Evolutionary conservation across 2,113 vertebrate species (phyloP), one percentile per base, ranked within the genome.

Genomic region (Silurus meridionalis): DNA sequence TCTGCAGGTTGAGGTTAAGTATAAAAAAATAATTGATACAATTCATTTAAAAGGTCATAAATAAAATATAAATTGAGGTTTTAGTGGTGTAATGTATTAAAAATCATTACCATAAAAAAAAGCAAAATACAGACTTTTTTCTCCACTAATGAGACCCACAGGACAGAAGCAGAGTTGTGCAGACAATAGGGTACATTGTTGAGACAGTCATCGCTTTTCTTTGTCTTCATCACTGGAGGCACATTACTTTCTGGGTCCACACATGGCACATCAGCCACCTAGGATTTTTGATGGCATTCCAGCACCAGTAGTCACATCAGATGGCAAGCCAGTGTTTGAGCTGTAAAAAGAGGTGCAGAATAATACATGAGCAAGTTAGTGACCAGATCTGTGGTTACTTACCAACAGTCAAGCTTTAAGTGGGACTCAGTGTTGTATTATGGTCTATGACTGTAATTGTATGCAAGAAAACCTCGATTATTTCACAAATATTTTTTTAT

Each of bases 311-410:
- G 3, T 82, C 78, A 71, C 75, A 84, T 95, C 93, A 95, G 88
- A 96, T 95, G 89, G 94, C 92, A 91, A 95, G 87, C 95, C 95
- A 96, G 79, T 95, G 95, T 52, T 64, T 94, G 74, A 95, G 93
- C 95, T 96, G 92, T 13, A 92, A 92, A 84, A 91, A 57, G 88
- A 81, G 75, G 82, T 8, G 13, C 4, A 67, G 8, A 86, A 85
- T 15, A 50, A 61, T 81, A 52, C 6, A 21, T 71, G 2, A 72
- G 23, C 55, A 17, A 52, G 13, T 52, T 2, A 7, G 3, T 82
- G 61, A 52, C 21, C 10, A 64, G 21, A 64, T n/a, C 80, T 14
- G 9, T 4, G 25, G 28, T 60, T 80, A 61, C 21, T 63, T 23
- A 81, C 48, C 8, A 52, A 21, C 72, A 52, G 21, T 74, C 50